Conservation (phyloP, 2,113 vertebrate genomes). For the Dunckerocampus dactyliophorus region DNA sequence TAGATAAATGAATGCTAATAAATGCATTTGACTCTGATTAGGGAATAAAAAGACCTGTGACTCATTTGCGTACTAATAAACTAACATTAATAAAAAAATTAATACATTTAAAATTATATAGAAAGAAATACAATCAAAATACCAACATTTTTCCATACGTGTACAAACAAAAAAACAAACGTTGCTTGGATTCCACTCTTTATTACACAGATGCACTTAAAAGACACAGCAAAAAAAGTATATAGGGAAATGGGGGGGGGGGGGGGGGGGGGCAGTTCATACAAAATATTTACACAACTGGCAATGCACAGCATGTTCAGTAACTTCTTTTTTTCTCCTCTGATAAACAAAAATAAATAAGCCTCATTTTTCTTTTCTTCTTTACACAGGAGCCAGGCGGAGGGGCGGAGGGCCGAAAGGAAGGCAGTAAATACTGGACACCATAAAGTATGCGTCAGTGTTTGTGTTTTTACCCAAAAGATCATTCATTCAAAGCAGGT, state of each 20-base stretch:
- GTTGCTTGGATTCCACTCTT: conserved; percentile 66
- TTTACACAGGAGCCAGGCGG: conserved; percentile 55
- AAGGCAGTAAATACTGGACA: conserved; percentile 37
- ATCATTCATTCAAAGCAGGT: no score
- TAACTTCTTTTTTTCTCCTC: conserved; percentile 40
- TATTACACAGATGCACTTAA: conserved; percentile 73
- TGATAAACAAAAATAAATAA: conserved; percentile 79
- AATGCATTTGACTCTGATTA: no score
- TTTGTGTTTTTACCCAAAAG: no score
- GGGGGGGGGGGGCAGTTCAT: conserved; percentile 50
- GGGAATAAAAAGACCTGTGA: no score
- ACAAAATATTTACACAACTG: conserved; percentile 78
- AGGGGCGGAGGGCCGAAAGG: conserved; percentile 11
- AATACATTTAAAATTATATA: not conserved
- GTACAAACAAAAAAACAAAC: not conserved
- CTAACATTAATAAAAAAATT: not conserved
- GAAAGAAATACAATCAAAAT: not conserved
- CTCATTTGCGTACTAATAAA: no score
- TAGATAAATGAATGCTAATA: no score
- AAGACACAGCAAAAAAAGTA: conserved; percentile 61
- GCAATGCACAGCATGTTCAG: conserved; percentile 79
- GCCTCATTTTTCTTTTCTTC: conserved; percentile 38
- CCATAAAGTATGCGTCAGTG: not conserved
- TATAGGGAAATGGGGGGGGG: conserved; percentile 54
- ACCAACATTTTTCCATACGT: no score